A percentile compares a stretch with the other conserved stretches of the same genome.
Evolutionary conservation across 2,113 vertebrate genomes (phyloP).

Genomic region (Corythoichthys intestinalis): DNA sequence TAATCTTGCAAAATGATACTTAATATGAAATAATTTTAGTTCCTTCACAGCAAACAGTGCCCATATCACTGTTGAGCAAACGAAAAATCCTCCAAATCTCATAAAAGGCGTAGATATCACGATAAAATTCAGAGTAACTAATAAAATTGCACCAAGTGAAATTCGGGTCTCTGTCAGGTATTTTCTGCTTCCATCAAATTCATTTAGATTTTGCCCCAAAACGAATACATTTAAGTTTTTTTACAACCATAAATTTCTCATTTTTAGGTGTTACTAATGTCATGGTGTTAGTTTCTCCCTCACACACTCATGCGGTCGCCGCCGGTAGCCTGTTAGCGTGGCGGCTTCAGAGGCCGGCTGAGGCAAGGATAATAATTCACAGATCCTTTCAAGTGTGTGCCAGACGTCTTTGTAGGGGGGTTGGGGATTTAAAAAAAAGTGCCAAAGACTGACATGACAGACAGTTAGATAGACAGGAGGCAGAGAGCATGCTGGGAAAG

Average conservation of each 20-base stretch:
- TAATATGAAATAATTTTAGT: too few relatives aligned
- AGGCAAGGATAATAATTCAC: conserved; percentile 47
- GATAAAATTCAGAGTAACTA: too few relatives aligned
- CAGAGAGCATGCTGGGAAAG: conserved; percentile 16
- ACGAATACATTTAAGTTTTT: background rate
- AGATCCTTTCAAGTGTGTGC: conserved; percentile 35
- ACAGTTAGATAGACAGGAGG: conserved; percentile 24
- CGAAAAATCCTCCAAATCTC: too few relatives aligned
- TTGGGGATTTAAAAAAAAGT: conserved; percentile 6
- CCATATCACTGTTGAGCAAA: too few relatives aligned
- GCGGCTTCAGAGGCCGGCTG: conserved; percentile 28
- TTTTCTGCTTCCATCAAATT: background rate
- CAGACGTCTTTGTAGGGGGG: conserved; percentile 5
- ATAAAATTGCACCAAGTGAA: too few relatives aligned
- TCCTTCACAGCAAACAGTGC: too few relatives aligned
- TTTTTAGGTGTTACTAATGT: background rate
- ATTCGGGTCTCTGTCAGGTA: too few relatives aligned
- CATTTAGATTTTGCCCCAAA: background rate
- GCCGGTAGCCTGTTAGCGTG: conserved; percentile 47
- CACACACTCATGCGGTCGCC: conserved; percentile 23
- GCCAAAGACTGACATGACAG: conserved; percentile 20
- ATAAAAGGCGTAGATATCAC: too few relatives aligned
- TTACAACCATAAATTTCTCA: background rate
- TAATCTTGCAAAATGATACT: too few relatives aligned
- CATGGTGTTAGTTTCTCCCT: background rate